phyloP scores from a whole-genome alignment of 2,797 vertebrate species.

The Nannoperca obscura region DNA sequence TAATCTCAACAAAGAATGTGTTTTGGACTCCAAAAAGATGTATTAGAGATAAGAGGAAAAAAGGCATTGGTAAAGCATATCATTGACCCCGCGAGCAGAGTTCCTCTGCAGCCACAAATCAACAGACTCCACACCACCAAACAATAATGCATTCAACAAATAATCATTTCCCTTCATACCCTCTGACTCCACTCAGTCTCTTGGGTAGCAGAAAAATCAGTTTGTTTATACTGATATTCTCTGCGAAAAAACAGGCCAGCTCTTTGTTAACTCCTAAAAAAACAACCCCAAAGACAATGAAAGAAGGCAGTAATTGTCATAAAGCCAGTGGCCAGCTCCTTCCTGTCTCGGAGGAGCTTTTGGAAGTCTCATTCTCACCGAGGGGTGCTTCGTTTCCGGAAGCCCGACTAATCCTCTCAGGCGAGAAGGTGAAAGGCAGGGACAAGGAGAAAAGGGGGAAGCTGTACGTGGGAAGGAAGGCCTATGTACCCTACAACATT shows the following conservation, averaged over 20 bases:
- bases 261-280: conserved; percentile 51
- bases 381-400: conserved; percentile 79
- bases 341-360: conserved; percentile 64
- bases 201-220: conserved; percentile 43
- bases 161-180: conserved; percentile 62
- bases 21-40: conserved; percentile 34
- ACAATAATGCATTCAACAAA: conserved; percentile 72
- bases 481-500: conserved; percentile 72
- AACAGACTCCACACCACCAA: conserved; percentile 58
- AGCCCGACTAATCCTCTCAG: conserved; percentile 84
- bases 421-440: conserved; percentile 80
- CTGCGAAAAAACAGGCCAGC: conserved; percentile 49
- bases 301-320: conserved; percentile 59
- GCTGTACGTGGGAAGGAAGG: conserved; percentile 64
- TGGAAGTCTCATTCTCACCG: conserved; percentile 68
- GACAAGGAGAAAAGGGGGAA: conserved; percentile 69
- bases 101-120: conserved; percentile 65
- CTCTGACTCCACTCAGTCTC: conserved; percentile 62
- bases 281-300: conserved; percentile 38
- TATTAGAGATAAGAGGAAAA: conserved; percentile 46
- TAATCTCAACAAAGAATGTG: conserved; percentile 33
- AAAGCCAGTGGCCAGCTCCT: conserved; percentile 62
- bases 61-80: conserved; percentile 44
- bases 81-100: conserved; percentile 52
- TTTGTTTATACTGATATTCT: conserved; percentile 66